Evolutionary conservation across 2,888 invertebrate genomes (phyloP).

Genomic region (Pandemis cinnamomeana): DNA sequence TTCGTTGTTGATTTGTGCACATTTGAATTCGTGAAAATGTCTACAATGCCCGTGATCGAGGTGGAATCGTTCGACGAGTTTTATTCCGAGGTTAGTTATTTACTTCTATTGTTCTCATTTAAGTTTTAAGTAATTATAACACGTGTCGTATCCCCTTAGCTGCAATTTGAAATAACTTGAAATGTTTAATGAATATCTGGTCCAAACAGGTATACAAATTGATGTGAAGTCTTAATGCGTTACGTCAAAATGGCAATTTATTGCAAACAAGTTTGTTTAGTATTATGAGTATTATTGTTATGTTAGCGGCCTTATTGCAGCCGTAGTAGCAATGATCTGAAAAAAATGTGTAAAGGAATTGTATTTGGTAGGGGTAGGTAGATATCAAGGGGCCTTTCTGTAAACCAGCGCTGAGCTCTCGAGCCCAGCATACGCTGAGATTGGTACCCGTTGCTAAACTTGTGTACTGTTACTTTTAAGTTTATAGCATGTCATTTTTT

Average conservation of each 20-base stretch:
- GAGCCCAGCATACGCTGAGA: no score
- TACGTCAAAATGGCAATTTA: not conserved
- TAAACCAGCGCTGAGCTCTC: no score
- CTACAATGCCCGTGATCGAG: constrained; percentile 71
- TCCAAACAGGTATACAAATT: not conserved
- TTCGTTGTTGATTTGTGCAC: constrained; percentile 21
- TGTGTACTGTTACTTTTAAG: no score
- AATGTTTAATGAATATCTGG: not conserved
- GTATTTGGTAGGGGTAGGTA: no score
- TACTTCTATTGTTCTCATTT: not conserved
- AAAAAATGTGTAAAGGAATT: no score
- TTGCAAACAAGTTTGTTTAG: not conserved
- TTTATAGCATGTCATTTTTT: no score
- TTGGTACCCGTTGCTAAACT: no score
- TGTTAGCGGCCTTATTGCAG: no score
- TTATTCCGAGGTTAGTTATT: constrained; percentile 89
- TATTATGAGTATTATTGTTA: no score
- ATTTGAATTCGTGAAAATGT: constrained; percentile 52
- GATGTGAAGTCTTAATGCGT: not conserved
- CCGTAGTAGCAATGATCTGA: no score
- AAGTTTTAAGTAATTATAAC: not conserved
- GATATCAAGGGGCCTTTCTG: no score
- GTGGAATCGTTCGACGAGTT: constrained; percentile 92
- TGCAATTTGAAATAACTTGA: not conserved
- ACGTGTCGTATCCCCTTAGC: not conserved